Conservation (phyloP, 2,113 vertebrate genomes). For the Amazona guildingii region DNA sequence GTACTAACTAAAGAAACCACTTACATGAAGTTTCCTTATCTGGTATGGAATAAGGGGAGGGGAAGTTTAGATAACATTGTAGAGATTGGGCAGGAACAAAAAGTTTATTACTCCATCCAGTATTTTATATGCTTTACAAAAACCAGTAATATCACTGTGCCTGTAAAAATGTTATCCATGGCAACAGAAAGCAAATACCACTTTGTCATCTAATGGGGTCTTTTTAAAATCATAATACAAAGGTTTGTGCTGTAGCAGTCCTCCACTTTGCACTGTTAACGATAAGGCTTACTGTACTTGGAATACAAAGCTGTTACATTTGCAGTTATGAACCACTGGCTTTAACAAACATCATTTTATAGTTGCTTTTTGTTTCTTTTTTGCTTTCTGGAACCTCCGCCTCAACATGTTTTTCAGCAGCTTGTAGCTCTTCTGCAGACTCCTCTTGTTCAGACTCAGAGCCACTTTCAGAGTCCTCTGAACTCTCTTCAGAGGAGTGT, state of each 20-base stretch:
- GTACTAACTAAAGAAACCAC: slow-evolving; percentile 51
- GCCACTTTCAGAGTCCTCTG: slow-evolving; percentile 75
- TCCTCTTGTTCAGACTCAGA: slow-evolving; percentile 77
- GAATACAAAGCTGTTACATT: slow-evolving; percentile 73
- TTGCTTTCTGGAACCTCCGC: slow-evolving; percentile 72
- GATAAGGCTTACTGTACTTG: slow-evolving; percentile 79
- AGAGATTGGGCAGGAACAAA: slow-evolving; percentile 71
- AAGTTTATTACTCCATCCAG: slow-evolving; percentile 74
- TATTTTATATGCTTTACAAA: slow-evolving; percentile 78
- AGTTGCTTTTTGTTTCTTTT: slow-evolving; percentile 80
- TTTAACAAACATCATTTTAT: slow-evolving; percentile 88
- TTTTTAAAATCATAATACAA: slow-evolving; percentile 83
- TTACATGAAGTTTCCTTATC: slow-evolving; percentile 47
- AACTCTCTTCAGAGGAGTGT: slow-evolving; percentile 75
- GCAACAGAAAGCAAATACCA: slow-evolving; percentile 79
- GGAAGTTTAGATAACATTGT: slow-evolving; percentile 61
- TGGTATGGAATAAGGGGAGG: slow-evolving; percentile 17
- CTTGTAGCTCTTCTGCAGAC: slow-evolving; percentile 70
- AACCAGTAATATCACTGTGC: slow-evolving; percentile 73
- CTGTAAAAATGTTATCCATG: slow-evolving; percentile 78
- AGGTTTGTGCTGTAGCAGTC: slow-evolving; percentile 82
- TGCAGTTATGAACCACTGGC: slow-evolving; percentile 80
- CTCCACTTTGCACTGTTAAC: slow-evolving; percentile 81
- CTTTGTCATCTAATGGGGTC: slow-evolving; percentile 76
- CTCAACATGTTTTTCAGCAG: slow-evolving; percentile 70